phyloP scores from a whole-genome alignment of 2,113 vertebrate genomes.

The Rhadina sibilatrix region DNA sequence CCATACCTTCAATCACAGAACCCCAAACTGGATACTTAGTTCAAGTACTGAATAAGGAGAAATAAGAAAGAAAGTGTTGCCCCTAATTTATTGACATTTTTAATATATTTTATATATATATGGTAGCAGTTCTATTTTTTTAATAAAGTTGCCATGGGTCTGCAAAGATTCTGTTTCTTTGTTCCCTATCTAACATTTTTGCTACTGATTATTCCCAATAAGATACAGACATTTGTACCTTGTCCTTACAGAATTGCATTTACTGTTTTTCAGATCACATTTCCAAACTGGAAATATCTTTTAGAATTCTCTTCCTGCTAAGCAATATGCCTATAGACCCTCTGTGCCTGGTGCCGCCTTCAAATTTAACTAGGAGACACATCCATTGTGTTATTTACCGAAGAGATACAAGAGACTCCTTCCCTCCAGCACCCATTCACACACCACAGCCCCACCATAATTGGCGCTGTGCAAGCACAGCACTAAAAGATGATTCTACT shows the following conservation, averaged over 20 bases:
- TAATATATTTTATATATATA: background rate
- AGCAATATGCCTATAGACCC: background rate
- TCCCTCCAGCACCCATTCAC: background rate
- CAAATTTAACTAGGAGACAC: background rate
- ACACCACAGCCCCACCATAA: background rate
- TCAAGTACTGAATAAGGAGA: background rate
- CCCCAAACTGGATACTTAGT: background rate
- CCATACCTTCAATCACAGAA: background rate
- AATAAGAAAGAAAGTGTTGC: background rate
- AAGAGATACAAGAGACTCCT: background rate
- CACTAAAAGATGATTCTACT: background rate
- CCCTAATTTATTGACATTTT: background rate
- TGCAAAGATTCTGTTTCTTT: background rate
- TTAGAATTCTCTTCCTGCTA: background rate
- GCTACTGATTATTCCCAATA: background rate
- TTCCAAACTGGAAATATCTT: background rate
- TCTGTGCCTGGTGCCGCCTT: background rate
- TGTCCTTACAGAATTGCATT: background rate
- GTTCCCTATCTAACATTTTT: background rate
- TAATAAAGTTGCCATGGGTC: background rate
- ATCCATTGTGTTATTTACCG: background rate
- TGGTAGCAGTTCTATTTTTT: background rate
- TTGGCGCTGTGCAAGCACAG: background rate
- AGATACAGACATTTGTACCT: background rate
- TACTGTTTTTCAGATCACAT: background rate